Base-by-base conservation (phyloP, 2,888 invertebrate species). In the Operophtera brumata region DNA sequence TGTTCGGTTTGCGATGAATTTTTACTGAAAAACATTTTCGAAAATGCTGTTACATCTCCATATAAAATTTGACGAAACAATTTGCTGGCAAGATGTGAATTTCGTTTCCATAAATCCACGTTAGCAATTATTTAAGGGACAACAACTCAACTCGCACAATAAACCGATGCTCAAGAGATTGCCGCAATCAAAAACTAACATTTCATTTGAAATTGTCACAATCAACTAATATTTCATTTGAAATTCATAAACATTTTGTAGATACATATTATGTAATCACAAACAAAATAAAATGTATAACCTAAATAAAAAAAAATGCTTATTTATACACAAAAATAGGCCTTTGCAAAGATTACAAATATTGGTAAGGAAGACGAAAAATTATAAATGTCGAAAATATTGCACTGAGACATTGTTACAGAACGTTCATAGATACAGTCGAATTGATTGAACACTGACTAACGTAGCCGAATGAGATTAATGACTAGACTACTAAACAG, bases 231-330 rank as follows among this genome's bases (percentile, higher is more conserved):
- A 71, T 61, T 72, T 65, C 70, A 71, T 72, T 68, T 57, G 62
- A 63, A 67, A 70, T 64, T 59, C 54, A 64, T 62, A 66, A 69
- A 61, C 71, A 56, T 51, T 65, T 64, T 64, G 55, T 58, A 47
- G 47, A 12, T 52, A 41, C 2, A 20, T 20, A 20, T 62, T 67
- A 71, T 68, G 66, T 64, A 71, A 70, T 61, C 48, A 60, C 59
- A 63, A 67, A 69, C 65, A 67, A 69, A 67, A 57, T 34, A 55
- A 64, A 69, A 57, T 64, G 71, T 74, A 77, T 61, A 62, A 75
- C 73, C 68, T 73, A 77, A 76, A 64, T 62, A 59, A 66, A 64
- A n/a, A 71, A 74, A 80, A 80, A 79, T 78, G 78, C 78, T 74
- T 69, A 71, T 71, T 74, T 70, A 73, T 66, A 66, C 70, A 70